phyloP scores from a whole-genome alignment of 1,140 invertebrate genomes.

The Trichoplusia ni region DNA sequence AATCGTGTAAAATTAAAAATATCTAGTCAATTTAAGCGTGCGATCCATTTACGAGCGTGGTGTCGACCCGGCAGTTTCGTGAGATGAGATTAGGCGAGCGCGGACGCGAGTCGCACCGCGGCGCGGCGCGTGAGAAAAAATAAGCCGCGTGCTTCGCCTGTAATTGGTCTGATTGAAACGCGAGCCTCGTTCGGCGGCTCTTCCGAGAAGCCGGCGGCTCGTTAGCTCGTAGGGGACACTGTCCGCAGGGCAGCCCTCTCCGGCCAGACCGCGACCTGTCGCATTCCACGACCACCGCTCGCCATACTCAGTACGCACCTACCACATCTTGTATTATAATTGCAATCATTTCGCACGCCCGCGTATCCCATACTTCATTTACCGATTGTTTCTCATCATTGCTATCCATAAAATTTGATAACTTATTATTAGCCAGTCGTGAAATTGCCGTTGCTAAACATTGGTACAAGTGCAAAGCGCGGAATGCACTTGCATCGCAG shows the following conservation, averaged over 20 bases:
- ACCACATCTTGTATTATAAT: constrained; percentile 26
- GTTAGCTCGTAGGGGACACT: constrained; percentile 75
- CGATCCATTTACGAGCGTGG: constrained; percentile 42
- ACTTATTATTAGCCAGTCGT: constrained; percentile 11
- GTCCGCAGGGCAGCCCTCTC: constrained; percentile 56
- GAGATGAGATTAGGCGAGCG: constrained; percentile 29
- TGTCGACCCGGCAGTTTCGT: constrained; percentile 16
- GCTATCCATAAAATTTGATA: background rate
- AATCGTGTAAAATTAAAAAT: constrained; percentile 51
- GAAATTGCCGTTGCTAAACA: constrained; percentile 29
- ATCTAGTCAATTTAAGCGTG: constrained; percentile 45
- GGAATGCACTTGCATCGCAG: constrained; percentile 53
- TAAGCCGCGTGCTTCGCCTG: constrained; percentile 65
- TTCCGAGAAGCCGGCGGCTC: constrained; percentile 72
- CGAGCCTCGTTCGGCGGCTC: constrained; percentile 64
- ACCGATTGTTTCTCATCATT: background rate
- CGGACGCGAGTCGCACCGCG: constrained; percentile 39
- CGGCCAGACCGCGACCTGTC: constrained; percentile 49
- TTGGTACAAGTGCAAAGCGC: constrained; percentile 29
- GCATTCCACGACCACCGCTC: constrained; percentile 56
- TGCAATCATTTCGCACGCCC: constrained; percentile 17
- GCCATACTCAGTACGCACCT: constrained; percentile 29
- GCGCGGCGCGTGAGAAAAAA: constrained; percentile 73
- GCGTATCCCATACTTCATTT: constrained; percentile 18
- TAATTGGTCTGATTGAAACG: constrained; percentile 80